A percentile compares a stretch with the other conserved stretches of the same genome.
phyloP scores from a whole-genome alignment of 2,888 invertebrate species.

The Erynnis tages region DNA sequence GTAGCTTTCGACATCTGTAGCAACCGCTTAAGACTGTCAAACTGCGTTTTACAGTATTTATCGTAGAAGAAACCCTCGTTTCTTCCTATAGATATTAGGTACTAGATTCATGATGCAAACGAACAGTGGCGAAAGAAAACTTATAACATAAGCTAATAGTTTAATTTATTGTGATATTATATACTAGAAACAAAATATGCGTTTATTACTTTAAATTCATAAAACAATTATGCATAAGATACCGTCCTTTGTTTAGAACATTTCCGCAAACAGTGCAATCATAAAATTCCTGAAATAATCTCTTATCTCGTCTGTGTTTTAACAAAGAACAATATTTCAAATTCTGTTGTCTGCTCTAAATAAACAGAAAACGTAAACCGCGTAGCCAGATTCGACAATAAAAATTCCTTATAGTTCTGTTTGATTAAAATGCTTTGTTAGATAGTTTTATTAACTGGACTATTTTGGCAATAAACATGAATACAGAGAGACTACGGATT shows the following conservation, averaged over 20 bases:
- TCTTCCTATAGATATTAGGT: no score
- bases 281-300: conserved; percentile 14
- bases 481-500: conserved; percentile 3
- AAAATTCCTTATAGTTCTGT: conserved; percentile 14
- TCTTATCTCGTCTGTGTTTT: conserved; percentile 3
- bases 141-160: no score
- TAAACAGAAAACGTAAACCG: conserved; percentile 7
- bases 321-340: conserved; percentile 15
- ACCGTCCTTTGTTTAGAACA: not conserved
- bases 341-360: conserved; percentile 8
- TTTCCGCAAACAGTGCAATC: conserved; percentile 8
- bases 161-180: no score
- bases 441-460: conserved; percentile 8
- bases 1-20: no score
- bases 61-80: no score
- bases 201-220: conserved; percentile 1
- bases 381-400: not conserved
- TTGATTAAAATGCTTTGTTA: conserved; percentile 13
- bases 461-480: conserved; percentile 18
- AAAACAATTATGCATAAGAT: conserved; percentile 2
- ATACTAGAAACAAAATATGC: no score
- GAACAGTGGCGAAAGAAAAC: no score
- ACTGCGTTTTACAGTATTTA: no score
- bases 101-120: no score
- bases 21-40: no score